Conservation (phyloP, 2,113 vertebrate genomes). For the Pundamilia nyererei region DNA sequence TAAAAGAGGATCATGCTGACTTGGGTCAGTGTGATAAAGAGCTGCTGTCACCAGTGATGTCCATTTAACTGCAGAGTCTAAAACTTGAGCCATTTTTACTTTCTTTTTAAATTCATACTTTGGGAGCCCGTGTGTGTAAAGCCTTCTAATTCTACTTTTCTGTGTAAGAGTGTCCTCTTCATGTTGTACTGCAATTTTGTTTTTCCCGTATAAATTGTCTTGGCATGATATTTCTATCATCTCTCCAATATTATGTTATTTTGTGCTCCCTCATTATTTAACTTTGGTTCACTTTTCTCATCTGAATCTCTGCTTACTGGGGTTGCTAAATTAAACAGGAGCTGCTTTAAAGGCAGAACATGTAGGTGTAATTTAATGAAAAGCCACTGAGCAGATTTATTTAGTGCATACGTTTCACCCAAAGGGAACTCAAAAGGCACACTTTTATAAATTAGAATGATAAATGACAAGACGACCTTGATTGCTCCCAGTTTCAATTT, state of each 20-base stretch:
- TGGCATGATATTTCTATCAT: not conserved
- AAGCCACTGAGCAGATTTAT: not conserved
- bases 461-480: not conserved
- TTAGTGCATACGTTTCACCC: not conserved
- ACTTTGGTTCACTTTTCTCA: not conserved
- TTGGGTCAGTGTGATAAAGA: not conserved
- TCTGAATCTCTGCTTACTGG: not conserved
- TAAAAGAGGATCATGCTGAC: not conserved
- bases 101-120: not conserved
- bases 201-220: not conserved
- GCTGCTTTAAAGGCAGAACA: not conserved
- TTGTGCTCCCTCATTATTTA: not conserved
- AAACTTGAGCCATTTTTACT: not conserved
- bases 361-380: not conserved
- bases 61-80: not conserved
- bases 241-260: not conserved
- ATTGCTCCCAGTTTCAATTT: not conserved
- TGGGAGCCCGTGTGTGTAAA: not conserved
- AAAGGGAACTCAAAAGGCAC: not conserved
- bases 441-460: not conserved
- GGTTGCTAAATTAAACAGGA: not conserved
- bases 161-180: not conserved
- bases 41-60: not conserved
- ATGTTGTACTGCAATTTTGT: not conserved
- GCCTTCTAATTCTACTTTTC: not conserved